A percentile compares a stretch with the other conserved stretches of the same genome.
Conservation (phyloP, 2,888 invertebrate genomes). For the Chrysodeixis includens region DNA sequence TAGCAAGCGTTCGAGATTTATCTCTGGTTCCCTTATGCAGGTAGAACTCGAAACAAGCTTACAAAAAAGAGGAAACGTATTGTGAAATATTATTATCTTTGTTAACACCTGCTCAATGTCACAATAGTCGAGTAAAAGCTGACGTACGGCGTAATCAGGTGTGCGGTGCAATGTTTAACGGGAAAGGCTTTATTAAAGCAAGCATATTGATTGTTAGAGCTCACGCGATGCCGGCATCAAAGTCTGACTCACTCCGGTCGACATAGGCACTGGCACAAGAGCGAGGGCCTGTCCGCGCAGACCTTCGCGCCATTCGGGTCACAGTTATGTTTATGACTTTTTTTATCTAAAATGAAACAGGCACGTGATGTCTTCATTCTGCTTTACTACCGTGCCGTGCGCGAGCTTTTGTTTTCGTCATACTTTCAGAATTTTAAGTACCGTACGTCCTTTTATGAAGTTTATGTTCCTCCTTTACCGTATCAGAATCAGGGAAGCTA, state of each 20-base stretch:
- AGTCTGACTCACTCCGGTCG: slow-evolving; percentile 53
- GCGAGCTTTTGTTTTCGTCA: slow-evolving; percentile 6
- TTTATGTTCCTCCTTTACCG: not conserved
- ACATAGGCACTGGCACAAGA: slow-evolving; percentile 45
- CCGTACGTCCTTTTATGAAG: not conserved
- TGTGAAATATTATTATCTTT: slow-evolving; percentile 19
- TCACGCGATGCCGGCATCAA: slow-evolving; percentile 56
- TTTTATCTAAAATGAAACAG: slow-evolving; percentile 8
- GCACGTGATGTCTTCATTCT: slow-evolving; percentile 7
- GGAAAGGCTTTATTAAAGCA: slow-evolving; percentile 47
- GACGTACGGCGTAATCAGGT: slow-evolving; percentile 50
- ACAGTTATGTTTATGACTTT: slow-evolving; percentile 11
- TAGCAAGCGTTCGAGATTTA: slow-evolving; percentile 2
- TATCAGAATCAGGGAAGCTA: not conserved
- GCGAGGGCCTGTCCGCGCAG: slow-evolving; percentile 42
- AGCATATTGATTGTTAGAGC: slow-evolving; percentile 50
- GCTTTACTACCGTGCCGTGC: slow-evolving; percentile 6
- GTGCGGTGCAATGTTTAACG: slow-evolving; percentile 44
- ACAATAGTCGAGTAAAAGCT: slow-evolving; percentile 35
- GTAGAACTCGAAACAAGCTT: slow-evolving; percentile 8
- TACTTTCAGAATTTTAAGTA: slow-evolving; percentile 3
- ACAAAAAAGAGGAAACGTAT: slow-evolving; percentile 2
- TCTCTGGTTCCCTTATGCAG: not conserved
- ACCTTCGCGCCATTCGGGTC: slow-evolving; percentile 27
- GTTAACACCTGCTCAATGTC: slow-evolving; percentile 43